These are phyloP conservation scores for Pleuronectes platessa DNA, from an alignment of 2,113 vertebrate species.

Conservation along the genomic window DNA sequence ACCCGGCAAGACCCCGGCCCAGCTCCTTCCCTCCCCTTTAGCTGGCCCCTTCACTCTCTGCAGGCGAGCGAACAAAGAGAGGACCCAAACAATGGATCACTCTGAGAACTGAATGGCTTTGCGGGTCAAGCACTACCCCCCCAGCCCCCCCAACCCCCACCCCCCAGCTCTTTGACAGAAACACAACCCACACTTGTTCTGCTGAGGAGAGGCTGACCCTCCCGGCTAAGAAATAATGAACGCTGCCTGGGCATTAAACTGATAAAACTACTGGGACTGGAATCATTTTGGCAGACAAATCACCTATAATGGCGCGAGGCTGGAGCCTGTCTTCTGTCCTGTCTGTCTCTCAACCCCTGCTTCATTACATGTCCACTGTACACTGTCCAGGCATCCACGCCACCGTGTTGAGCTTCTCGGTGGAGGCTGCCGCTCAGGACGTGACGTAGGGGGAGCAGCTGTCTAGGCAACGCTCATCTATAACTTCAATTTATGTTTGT, in stretches of 20 bases:
- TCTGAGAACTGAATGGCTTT: conserved; percentile 83
- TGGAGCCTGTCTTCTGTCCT: conserved; percentile 75
- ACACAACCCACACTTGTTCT: conserved; percentile 86
- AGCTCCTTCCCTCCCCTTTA: conserved; percentile 64
- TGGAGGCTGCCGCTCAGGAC: conserved; percentile 58
- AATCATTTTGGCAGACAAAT: conserved; percentile 78
- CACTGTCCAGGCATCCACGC: conserved; percentile 74
- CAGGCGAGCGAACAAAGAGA: conserved; percentile 83
- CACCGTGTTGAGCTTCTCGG: conserved; percentile 26
- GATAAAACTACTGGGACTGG: conserved; percentile 77
- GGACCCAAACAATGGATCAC: conserved; percentile 82
- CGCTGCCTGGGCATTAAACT: conserved; percentile 80
- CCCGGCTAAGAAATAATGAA: conserved; percentile 81
- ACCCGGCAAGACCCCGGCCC: conserved; percentile 65
- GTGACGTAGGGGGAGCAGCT: conserved; percentile 62
- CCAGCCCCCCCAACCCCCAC: conserved; percentile 60
- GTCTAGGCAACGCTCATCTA: conserved; percentile 23
- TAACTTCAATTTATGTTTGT: conserved; percentile 15
- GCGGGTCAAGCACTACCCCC: conserved; percentile 83
- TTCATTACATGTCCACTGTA: conserved; percentile 66
- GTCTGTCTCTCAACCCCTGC: conserved; percentile 48
- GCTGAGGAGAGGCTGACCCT: conserved; percentile 83
- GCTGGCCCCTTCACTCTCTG: conserved; percentile 77
- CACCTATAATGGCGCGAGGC: conserved; percentile 72
- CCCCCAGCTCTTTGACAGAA: conserved; percentile 76